These are phyloP conservation scores for Gambusia holbrooki DNA, from an alignment of 2,113 vertebrate genomes.

Conservation along the genomic window DNA sequence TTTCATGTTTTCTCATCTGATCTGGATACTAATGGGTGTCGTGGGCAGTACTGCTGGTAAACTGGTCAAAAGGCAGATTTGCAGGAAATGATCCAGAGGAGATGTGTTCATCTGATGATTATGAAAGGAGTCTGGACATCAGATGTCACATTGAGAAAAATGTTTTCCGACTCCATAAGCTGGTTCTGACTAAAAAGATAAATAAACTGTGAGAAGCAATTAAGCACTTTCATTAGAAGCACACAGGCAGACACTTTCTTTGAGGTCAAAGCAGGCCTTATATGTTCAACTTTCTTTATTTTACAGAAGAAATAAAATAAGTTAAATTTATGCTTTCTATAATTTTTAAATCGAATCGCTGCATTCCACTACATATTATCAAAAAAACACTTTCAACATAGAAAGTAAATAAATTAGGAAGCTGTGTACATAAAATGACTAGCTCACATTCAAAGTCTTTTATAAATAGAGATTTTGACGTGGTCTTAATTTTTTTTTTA, in stretches of 20 bases:
- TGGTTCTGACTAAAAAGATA: background rate
- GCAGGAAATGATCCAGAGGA: background rate
- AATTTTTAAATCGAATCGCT: background rate
- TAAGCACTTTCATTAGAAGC: background rate
- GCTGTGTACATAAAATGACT: background rate
- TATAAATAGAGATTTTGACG: background rate
- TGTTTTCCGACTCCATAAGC: background rate
- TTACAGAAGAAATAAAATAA: background rate
- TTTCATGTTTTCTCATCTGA: background rate
- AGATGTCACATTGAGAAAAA: background rate
- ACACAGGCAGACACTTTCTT: background rate
- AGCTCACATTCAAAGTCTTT: background rate
- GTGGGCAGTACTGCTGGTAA: background rate
- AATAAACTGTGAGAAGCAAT: background rate
- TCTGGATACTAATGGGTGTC: background rate
- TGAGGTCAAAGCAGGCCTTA: background rate
- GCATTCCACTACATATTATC: background rate
- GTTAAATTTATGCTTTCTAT: background rate
- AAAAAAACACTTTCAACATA: no score
- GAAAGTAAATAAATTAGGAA: background rate
- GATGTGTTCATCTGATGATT: background rate
- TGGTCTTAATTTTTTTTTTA: background rate
- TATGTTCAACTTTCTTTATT: background rate
- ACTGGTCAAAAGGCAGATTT: conserved; percentile 1
- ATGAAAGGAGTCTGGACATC: background rate